phyloP scores from a whole-genome alignment of 2,888 invertebrate genomes.

The Chrysotoxum bicinctum region DNA sequence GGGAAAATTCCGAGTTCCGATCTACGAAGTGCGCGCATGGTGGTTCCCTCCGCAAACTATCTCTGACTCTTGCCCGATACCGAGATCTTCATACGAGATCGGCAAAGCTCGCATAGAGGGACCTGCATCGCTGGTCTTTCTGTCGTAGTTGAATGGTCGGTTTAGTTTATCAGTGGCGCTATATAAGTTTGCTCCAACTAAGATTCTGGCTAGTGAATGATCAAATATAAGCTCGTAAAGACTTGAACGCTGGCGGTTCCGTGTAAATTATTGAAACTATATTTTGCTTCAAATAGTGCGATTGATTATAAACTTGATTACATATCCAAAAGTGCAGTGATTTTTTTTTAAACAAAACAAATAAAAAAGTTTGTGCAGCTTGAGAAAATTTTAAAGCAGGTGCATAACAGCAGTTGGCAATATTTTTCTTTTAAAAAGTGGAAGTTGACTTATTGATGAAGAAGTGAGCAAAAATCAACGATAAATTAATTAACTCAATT shows the following conservation, averaged over 20 bases:
- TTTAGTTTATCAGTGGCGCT: constrained; percentile 62
- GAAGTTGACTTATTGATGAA: constrained; percentile 7
- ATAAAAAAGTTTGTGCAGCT: background rate
- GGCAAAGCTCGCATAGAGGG: constrained; percentile 54
- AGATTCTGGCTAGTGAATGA: constrained; percentile 80
- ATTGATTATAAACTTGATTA: constrained; percentile 19
- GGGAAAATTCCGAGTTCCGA: constrained; percentile 62
- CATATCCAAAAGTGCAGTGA: constrained; percentile 42
- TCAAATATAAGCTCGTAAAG: constrained; percentile 76
- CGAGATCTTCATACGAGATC: constrained; percentile 57
- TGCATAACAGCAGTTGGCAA: background rate
- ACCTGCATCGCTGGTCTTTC: constrained; percentile 44
- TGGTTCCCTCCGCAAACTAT: constrained; percentile 32
- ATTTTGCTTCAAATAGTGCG: constrained; percentile 14
- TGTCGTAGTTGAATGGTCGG: constrained; percentile 50
- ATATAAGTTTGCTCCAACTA: constrained; percentile 74
- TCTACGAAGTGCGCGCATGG: constrained; percentile 65
- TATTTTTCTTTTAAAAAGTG: background rate
- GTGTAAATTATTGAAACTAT: constrained; percentile 20
- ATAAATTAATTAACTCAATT: constrained; percentile 52
- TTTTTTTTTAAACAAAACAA: constrained; percentile 12
- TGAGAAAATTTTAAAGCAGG: constrained; percentile 3
- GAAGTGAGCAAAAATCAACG: constrained; percentile 1
- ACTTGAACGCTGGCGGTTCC: constrained; percentile 54
- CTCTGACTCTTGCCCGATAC: constrained; percentile 5